Evolutionary conservation across 2,113 vertebrate species (phyloP), one percentile per base, ranked within the genome.

Genomic region (Actenoides lindsayi): DNA sequence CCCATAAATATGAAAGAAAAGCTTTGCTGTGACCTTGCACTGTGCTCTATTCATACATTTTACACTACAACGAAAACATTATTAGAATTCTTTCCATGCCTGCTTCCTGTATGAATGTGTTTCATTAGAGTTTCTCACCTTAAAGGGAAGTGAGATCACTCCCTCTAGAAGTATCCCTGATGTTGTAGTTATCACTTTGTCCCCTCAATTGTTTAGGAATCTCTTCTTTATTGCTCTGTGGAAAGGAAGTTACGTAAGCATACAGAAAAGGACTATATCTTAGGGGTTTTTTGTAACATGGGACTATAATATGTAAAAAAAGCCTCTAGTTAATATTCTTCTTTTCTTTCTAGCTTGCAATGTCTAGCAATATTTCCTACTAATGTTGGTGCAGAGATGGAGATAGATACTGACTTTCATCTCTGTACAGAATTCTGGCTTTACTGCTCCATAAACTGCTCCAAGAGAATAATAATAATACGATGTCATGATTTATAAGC

Each of bases 401-500:
- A 87, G 86, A 94, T 82, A 78, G 39, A 94, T 96, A 91, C 39
- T 96, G 93, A 95, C 95, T 81, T 90, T 80, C 94, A 95, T 97
- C 83, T 97, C 81, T 59, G 44, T 46, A 50, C 33, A 93, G 78
- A 76, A 60, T 83, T 95, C 91, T 90, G 93, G 64, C 64, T 95
- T 95, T 97, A 97, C 90, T 93, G 92, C 93, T 96, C 81, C 59
- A n/a, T 84, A 89, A 97, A 94, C 87, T 83, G 56, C 94, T 96
- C 96, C 89, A 78, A 62, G 95, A 97, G 97, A 96, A 96, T 91
- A 96, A 89, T 85, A 96, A 84, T 87, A 97, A 96, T 56, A 93
- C 78, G 54, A 85, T 83, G 78, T 75, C 83, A 64, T 91, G 94
- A 97, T 96, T 96, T 97, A 97, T 93, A 95, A 93, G 67, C 56